Conservation (phyloP, 1,140 invertebrate genomes). For the Nasonia giraulti region DNA sequence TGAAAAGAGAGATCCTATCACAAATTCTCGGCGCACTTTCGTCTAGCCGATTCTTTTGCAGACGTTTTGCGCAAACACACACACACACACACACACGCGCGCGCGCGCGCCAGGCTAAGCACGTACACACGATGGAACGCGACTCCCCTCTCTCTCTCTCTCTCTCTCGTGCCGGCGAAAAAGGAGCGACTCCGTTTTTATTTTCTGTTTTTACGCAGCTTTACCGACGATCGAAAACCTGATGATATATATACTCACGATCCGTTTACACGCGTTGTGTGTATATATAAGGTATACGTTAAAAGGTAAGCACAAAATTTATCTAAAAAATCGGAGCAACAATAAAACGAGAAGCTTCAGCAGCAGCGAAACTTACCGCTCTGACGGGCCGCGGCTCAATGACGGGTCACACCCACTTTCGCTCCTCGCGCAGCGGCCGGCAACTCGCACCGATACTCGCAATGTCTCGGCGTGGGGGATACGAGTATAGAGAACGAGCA, state of each 20-base stretch:
- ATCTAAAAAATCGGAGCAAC: background rate
- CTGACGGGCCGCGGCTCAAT: slow-evolving; percentile 46
- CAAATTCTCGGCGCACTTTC: background rate
- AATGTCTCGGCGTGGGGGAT: background rate
- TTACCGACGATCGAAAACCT: background rate
- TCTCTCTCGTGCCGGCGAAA: background rate
- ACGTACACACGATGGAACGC: background rate
- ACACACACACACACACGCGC: background rate
- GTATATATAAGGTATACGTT: no score
- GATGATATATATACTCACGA: background rate
- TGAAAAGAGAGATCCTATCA: background rate
- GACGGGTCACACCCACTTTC: slow-evolving; percentile 56
- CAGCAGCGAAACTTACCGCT: slow-evolving; percentile 45
- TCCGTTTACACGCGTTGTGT: no score
- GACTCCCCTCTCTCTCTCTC: no score
- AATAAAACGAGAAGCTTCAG: background rate
- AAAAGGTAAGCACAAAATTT: background rate
- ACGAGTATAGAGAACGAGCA: background rate
- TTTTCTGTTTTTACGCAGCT: background rate
- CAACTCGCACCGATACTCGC: background rate
- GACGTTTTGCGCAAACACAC: background rate
- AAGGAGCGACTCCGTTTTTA: background rate
- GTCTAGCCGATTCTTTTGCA: background rate
- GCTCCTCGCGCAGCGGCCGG: background rate
- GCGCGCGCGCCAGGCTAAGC: background rate